A percentile compares a stretch with the other conserved stretches of the same genome.
These are phyloP conservation scores for Lepus europaeus DNA, from an alignment of 2,113 vertebrate genomes.

Conservation along the genomic window DNA sequence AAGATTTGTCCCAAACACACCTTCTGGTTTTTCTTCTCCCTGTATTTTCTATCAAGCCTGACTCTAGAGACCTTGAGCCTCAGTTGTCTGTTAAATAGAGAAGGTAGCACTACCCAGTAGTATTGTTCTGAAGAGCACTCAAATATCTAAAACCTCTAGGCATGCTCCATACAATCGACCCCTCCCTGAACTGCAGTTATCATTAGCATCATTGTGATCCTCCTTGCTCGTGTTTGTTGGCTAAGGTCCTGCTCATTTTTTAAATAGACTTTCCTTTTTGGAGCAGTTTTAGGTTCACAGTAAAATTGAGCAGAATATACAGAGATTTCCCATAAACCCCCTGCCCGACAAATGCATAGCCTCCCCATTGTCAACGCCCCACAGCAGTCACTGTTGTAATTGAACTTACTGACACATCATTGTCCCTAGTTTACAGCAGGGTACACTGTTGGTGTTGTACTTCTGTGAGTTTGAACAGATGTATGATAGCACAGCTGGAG, in stretches of 20 bases:
- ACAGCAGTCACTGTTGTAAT: background rate
- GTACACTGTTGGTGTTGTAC: background rate
- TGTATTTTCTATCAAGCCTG: conserved; percentile 9
- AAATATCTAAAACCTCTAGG: background rate
- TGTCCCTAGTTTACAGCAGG: background rate
- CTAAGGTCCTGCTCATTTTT: background rate
- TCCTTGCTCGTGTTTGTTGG: background rate
- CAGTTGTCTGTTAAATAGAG: background rate
- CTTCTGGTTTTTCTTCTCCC: conserved; percentile 29
- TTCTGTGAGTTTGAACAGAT: background rate
- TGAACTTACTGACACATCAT: background rate
- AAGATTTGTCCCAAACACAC: background rate
- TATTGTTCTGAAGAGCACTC: background rate
- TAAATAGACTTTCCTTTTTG: background rate
- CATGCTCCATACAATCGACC: background rate
- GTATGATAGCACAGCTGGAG: no score
- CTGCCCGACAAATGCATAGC: no score
- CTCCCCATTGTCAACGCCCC: background rate
- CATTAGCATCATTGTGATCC: background rate
- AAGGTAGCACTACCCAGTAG: background rate
- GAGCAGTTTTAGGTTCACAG: background rate
- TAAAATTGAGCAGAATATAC: background rate
- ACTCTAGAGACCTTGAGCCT: conserved; percentile 1
- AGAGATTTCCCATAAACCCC: background rate
- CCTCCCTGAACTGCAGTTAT: no score